Conservation (phyloP, 2,113 vertebrate species). For the Eulemur macaco region DNA sequence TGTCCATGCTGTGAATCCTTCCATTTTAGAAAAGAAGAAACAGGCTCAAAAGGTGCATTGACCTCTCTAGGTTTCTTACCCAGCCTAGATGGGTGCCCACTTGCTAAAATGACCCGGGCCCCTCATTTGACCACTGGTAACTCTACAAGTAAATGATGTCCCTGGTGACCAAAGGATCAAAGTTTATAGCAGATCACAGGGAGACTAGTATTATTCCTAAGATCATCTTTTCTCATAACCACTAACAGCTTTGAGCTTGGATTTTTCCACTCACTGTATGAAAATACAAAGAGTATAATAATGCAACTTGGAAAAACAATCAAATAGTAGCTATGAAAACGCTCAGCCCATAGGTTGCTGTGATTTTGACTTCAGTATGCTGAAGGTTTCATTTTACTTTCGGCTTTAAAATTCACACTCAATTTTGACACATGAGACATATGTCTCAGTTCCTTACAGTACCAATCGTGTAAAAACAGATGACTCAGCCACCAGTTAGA, state of each 20-base stretch:
- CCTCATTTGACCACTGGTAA: background rate
- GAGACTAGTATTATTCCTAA: background rate
- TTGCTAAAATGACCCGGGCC: background rate
- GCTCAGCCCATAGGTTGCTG: background rate
- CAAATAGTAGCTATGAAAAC: background rate
- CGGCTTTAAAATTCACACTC: slow-evolving; percentile 11
- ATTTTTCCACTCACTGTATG: background rate
- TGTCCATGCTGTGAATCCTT: background rate
- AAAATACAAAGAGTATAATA: background rate
- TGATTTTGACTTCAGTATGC: slow-evolving; percentile 32
- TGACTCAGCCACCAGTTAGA: background rate
- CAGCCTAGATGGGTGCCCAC: background rate
- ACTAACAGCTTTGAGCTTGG: background rate
- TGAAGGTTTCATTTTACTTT: background rate
- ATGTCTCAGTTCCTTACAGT: slow-evolving; percentile 28
- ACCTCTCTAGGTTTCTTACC: background rate
- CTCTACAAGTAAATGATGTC: background rate
- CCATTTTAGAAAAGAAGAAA: background rate
- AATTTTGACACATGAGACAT: slow-evolving; percentile 50
- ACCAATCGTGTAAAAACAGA: slow-evolving; percentile 33
- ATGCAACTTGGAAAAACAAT: background rate
- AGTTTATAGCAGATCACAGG: background rate
- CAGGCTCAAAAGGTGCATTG: background rate
- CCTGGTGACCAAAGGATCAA: background rate
- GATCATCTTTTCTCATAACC: background rate